Conservation (phyloP, 92 coral and sea anemone species). For the Chrysogorgia sp. region DNA sequence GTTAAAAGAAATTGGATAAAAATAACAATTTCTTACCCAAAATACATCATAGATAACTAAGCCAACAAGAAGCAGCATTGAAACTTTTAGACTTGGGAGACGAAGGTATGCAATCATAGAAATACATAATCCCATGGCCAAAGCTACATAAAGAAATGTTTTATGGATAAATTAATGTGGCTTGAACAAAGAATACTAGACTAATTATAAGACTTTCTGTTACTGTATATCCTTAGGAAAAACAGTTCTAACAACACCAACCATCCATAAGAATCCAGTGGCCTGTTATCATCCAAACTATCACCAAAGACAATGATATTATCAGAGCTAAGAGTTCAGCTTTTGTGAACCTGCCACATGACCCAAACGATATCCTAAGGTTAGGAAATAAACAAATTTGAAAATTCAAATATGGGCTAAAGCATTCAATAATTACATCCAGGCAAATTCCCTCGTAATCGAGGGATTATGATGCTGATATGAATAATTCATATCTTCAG, state of each 20-base stretch:
- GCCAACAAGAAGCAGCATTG: constrained; percentile 85
- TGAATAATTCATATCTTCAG: too few relatives aligned
- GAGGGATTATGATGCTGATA: too few relatives aligned
- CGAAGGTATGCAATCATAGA: constrained; percentile 97
- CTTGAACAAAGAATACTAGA: too few relatives aligned
- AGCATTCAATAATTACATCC: too few relatives aligned
- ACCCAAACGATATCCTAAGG: constrained; percentile 73
- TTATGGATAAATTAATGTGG: too few relatives aligned
- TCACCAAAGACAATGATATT: constrained; percentile 74
- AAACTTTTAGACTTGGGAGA: constrained; percentile 94
- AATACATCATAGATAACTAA: constrained; percentile 91
- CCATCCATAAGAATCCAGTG: constrained; percentile 99
- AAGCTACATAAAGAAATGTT: constrained; percentile 55
- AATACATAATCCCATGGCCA: constrained; percentile 96
- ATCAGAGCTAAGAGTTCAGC: constrained; percentile 83
- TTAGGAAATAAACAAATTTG: too few relatives aligned
- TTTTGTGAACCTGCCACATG: constrained; percentile 90
- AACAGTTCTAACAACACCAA: constrained; percentile 26
- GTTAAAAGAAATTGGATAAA: background rate
- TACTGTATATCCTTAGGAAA: too few relatives aligned
- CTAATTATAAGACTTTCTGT: too few relatives aligned
- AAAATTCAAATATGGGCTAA: too few relatives aligned
- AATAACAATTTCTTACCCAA: constrained; percentile 74
- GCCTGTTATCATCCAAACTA: constrained; percentile 88
- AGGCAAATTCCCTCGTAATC: too few relatives aligned